Base-by-base conservation (phyloP, 1,140 invertebrate species). In the Nasonia vitripennis region DNA sequence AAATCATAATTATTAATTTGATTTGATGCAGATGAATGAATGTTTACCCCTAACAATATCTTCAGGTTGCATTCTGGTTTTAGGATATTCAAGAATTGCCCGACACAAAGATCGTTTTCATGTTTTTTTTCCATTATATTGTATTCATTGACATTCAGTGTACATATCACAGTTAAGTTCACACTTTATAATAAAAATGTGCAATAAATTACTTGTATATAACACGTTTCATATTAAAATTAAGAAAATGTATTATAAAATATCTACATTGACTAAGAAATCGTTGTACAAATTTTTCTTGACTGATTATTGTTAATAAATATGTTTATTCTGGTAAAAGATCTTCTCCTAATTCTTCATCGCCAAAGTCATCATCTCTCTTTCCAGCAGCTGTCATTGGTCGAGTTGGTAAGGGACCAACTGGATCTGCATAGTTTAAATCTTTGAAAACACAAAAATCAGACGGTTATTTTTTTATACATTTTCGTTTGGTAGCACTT, bases 341-440 rank as follows among this genome's bases (percentile, higher is more conserved):
- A 91, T 97, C 97, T 87, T 97, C 96, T 10, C 96, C 96, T 27
- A 98, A 93, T 92, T 97, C 96, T 91, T 97, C 96, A 91, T 97
- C 96, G 67, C 94, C 96, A 93, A 98, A 97, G 87, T 97, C 96
- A 83, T 97, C 97, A 80, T 96, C 96, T 81, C 94, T 94, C 90
- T 94, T 95, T 51, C 94, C 94, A 48, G 93, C 94, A 55, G 95
- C 96, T 20, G 97, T 98, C 91, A 96, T 96, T 2, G 97, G 97
- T 84, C 97, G 93, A 81, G 95, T 94, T 84, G 96, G 95, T 48
- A 95, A 92, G 1, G 96, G 96, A 20, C 97, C 97, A 68, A 98
- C 90, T 2, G 96, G 96, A 94, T 98, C 97, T 12, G 92, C 91
- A 90, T 97, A 97, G 85, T 92, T 93, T 11, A 94, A 93, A 93